Conservation (phyloP, 2,797 vertebrate species). For the Apogon talboti region DNA sequence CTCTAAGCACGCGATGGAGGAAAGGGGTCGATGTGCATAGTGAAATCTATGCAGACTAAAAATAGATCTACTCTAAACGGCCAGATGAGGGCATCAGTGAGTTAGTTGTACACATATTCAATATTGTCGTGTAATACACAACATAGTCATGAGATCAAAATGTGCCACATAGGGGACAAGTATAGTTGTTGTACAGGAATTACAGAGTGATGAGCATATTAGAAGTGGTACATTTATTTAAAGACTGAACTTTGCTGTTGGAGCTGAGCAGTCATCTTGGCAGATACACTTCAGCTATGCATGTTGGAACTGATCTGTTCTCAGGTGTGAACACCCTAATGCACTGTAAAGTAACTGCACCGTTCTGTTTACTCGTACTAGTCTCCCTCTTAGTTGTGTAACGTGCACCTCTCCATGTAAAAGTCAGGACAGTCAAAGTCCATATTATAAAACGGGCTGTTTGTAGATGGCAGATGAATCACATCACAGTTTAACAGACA, state of each 20-base stretch:
- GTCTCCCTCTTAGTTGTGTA: too few species aligned
- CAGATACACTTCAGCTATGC: neutral
- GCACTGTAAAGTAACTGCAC: neutral
- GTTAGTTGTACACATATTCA: constrained; percentile 27
- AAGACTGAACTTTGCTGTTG: neutral
- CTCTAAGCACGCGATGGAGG: neutral
- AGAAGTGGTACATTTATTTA: neutral
- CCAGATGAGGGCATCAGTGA: constrained; percentile 64
- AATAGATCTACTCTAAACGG: neutral
- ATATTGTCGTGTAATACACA: neutral
- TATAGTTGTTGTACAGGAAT: too few species aligned
- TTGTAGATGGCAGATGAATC: too few species aligned
- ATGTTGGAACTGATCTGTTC: constrained; percentile 2
- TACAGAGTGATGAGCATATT: too few species aligned
- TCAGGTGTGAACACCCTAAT: constrained; percentile 8
- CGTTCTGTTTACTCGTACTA: neutral
- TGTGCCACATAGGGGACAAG: neutral
- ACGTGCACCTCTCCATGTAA: too few species aligned
- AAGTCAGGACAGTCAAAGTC: too few species aligned
- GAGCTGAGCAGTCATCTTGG: neutral
- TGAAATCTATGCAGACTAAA: neutral
- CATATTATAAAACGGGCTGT: too few species aligned
- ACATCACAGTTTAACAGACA: too few species aligned
- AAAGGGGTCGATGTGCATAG: neutral
- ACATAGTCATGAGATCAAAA: neutral